phyloP scores from a whole-genome alignment of 1,140 invertebrate species.

The Sipha flava region DNA sequence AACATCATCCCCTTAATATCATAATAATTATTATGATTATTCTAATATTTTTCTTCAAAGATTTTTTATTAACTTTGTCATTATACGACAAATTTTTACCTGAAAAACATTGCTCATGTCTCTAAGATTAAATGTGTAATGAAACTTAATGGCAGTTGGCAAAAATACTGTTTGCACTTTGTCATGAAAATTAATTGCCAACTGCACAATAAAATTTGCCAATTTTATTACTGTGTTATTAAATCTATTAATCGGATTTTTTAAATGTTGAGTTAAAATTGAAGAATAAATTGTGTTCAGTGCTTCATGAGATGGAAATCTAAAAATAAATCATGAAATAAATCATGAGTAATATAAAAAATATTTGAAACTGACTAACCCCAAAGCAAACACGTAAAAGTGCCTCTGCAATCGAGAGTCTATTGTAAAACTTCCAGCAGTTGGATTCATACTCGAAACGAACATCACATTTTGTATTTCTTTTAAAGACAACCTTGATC shows the following conservation, averaged over 20 bases:
- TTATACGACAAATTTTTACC: slow-evolving; percentile 45
- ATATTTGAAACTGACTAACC: slow-evolving; percentile 44
- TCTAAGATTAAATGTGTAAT: slow-evolving; percentile 87
- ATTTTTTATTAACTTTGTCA: not conserved
- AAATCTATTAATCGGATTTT: slow-evolving; percentile 59
- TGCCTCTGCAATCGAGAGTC: slow-evolving; percentile 84
- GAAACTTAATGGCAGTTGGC: slow-evolving; percentile 89
- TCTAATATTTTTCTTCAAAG: not conserved
- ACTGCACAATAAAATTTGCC: slow-evolving; percentile 54
- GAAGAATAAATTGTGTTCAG: slow-evolving; percentile 74
- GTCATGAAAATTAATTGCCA: slow-evolving; percentile 67
- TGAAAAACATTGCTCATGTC: slow-evolving; percentile 87
- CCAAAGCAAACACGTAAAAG: slow-evolving; percentile 85
- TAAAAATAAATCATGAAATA: slow-evolving; percentile 41
- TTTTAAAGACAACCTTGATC: slow-evolving; percentile 75
- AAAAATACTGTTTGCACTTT: slow-evolving; percentile 68
- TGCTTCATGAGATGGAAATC: slow-evolving; percentile 75
- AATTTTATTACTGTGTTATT: slow-evolving; percentile 51
- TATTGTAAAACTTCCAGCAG: slow-evolving; percentile 88
- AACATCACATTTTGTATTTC: slow-evolving; percentile 92
- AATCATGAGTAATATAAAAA: not conserved
- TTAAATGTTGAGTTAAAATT: slow-evolving; percentile 70
- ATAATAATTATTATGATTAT: not conserved
- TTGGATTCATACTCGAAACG: slow-evolving; percentile 92
- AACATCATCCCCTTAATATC: slow-evolving; percentile 71